Evolutionary conservation across 2,888 invertebrate genomes (phyloP).

Genomic region (Andrena marginata): DNA sequence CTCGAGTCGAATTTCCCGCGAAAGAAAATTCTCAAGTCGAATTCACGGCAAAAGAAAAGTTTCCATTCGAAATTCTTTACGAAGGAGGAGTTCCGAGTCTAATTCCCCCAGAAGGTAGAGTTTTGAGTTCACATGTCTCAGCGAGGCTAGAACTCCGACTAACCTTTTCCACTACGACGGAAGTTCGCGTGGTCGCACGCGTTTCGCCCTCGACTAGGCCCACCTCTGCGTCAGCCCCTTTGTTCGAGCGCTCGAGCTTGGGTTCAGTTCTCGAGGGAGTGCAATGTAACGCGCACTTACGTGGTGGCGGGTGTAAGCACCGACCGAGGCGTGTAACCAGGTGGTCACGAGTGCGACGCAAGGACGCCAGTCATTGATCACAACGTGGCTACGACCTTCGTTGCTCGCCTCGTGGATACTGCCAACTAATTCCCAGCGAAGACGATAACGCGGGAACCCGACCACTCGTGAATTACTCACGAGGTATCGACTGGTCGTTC

Average conservation of each 20-base stretch:
- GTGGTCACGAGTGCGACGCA: conserved; percentile 59
- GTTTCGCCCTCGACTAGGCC: background rate
- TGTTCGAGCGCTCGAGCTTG: conserved; percentile 12
- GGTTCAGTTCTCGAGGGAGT: background rate
- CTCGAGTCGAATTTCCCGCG: too few species aligned
- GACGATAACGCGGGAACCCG: conserved; percentile 3
- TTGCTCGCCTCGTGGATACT: conserved; percentile 25
- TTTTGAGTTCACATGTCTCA: too few species aligned
- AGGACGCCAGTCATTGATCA: conserved; percentile 78
- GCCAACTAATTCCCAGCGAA: conserved; percentile 8
- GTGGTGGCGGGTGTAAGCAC: conserved; percentile 7
- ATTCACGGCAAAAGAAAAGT: too few species aligned
- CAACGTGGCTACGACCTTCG: conserved; percentile 71
- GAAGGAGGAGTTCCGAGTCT: too few species aligned
- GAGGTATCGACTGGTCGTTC: conserved; percentile 9
- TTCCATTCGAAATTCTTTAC: too few species aligned
- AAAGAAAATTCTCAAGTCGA: too few species aligned
- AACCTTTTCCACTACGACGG: background rate
- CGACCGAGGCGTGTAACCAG: conserved; percentile 12
- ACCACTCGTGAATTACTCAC: conserved; percentile 21
- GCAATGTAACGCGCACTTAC: background rate
- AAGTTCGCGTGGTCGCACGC: background rate
- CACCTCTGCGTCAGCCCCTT: background rate
- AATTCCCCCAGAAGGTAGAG: too few species aligned
- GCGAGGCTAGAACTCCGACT: too few species aligned